Percentiles rank a stretch among this genome's conserved stretches.
These are phyloP conservation scores for Synanthedon tipuliformis DNA, from an alignment of 2,888 invertebrate genomes.

Conservation along the genomic window DNA sequence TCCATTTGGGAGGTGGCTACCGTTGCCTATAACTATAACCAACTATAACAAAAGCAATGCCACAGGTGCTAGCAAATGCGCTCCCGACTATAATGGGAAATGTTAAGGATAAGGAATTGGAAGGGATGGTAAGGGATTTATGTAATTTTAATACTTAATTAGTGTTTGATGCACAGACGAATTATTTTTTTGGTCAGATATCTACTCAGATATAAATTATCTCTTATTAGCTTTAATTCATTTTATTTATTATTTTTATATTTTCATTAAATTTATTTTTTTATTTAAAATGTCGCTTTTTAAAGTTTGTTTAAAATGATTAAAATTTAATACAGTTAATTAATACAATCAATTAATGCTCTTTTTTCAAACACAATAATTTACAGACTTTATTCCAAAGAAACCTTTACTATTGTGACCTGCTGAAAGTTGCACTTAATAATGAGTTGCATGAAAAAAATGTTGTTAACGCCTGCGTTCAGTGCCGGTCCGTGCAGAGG, in stretches of 20 bases:
- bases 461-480: constrained; percentile 34
- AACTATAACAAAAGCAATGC: too few relatives aligned
- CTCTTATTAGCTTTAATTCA: not conserved
- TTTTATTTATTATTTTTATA: not conserved
- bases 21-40: too few relatives aligned
- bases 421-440: too few relatives aligned
- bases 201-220: not conserved
- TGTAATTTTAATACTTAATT: not conserved
- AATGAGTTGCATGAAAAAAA: constrained; percentile 17
- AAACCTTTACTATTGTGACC: too few relatives aligned
- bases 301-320: not conserved
- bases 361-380: too few relatives aligned
- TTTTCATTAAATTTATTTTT: not conserved
- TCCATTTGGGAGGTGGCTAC: too few relatives aligned
- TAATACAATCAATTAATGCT: too few relatives aligned
- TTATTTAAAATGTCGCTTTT: not conserved
- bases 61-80: too few relatives aligned
- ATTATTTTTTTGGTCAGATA: too few relatives aligned
- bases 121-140: not conserved
- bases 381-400: too few relatives aligned
- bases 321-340: not conserved
- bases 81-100: too few relatives aligned
- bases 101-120: too few relatives aligned
- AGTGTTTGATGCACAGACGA: not conserved
- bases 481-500: constrained; percentile 33